phyloP scores from a whole-genome alignment of 2,888 invertebrate species.

The Pheosia gnoma region DNA sequence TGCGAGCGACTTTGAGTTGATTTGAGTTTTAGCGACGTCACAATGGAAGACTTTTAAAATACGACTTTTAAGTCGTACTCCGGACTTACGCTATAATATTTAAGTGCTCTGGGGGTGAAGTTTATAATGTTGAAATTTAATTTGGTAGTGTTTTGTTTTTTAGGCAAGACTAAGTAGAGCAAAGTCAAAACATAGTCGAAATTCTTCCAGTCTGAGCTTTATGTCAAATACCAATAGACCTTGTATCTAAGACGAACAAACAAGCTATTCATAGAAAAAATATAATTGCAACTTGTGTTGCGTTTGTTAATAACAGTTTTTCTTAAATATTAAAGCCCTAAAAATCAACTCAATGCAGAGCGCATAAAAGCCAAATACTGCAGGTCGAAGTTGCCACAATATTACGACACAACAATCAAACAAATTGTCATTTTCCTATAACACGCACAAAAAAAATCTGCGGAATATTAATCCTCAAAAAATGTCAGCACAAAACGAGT shows the following conservation, averaged over 20 bases:
- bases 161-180: too few relatives aligned
- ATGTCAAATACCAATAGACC: too few relatives aligned
- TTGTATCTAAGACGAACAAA: too few relatives aligned
- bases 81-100: background rate
- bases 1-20: conserved; percentile 15
- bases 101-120: background rate
- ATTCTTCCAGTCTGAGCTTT: too few relatives aligned
- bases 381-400: background rate
- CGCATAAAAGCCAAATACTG: background rate
- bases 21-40: conserved; percentile 24
- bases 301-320: too few relatives aligned
- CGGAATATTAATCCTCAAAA: background rate
- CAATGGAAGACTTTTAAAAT: conserved; percentile 23
- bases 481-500: conserved; percentile 3
- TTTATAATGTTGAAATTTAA: background rate
- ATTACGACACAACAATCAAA: background rate
- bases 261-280: too few relatives aligned
- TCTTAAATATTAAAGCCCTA: background rate
- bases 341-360: background rate
- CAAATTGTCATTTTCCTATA: conserved; percentile 1
- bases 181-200: too few relatives aligned
- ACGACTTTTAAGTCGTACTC: conserved; percentile 10
- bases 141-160: too few relatives aligned
- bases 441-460: background rate
- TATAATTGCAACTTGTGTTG: too few relatives aligned